These are phyloP conservation scores for Cygnus buccinator DNA, from an alignment of 2,113 vertebrate genomes.

Conservation along the genomic window DNA sequence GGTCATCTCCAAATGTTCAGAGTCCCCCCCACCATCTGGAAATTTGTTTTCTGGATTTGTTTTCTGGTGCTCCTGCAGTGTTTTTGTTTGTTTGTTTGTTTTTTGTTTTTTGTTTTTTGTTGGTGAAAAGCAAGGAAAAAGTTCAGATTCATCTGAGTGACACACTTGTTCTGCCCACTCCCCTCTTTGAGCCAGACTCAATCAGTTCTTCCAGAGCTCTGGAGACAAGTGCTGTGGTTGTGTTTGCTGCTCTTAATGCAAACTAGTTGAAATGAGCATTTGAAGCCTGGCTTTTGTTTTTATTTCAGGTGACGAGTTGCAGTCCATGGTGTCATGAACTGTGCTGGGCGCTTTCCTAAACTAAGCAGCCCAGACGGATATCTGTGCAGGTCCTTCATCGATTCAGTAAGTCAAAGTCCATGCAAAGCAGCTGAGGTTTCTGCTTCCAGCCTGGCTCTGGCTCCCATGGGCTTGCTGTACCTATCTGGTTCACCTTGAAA, in stretches of 20 bases:
- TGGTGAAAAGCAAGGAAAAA: constrained; percentile 29
- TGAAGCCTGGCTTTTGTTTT: not conserved
- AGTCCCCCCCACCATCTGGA: not conserved
- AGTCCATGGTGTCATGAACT: not conserved
- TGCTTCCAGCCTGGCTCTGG: not conserved
- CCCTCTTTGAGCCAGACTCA: not conserved
- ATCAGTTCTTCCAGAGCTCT: constrained; percentile 5
- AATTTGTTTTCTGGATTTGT: constrained; percentile 8
- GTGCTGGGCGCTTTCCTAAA: not conserved
- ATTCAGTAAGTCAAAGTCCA: not conserved
- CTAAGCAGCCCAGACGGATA: fast-evolving
- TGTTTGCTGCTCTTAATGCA: not conserved
- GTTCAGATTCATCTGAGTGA: not conserved
- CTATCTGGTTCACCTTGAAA: not conserved
- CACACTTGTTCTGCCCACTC: not conserved
- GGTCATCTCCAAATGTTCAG: constrained; percentile 12
- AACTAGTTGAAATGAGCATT: not conserved
- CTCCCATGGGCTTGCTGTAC: not conserved
- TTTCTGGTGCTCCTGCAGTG: not conserved
- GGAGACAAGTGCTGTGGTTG: not conserved
- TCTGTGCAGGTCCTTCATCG: fast-evolving
- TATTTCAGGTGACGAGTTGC: not conserved
- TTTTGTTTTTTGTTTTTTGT: not conserved
- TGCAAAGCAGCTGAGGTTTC: not conserved
- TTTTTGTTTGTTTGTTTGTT: not conserved